These are phyloP conservation scores for Drosophila varians DNA, from an alignment of 1,140 invertebrate species.

Conservation along the genomic window DNA sequence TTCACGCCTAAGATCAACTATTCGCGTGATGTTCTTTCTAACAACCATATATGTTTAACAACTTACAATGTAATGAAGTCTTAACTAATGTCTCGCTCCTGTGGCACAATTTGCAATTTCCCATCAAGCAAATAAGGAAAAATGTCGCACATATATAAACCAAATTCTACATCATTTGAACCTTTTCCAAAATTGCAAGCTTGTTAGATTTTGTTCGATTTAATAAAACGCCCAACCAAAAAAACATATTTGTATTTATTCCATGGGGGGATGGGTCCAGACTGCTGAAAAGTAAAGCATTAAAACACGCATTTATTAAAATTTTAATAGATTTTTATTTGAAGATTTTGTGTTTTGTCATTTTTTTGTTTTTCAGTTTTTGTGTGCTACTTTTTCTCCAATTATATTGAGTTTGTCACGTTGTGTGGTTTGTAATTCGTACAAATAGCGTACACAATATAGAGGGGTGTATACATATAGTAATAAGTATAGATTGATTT, in stretches of 20 bases:
- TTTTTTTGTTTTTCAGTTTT: conserved; percentile 48
- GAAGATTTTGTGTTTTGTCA: conserved; percentile 46
- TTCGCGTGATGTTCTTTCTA: conserved; percentile 17
- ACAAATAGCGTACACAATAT: conserved; percentile 71
- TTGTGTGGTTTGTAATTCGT: conserved; percentile 57
- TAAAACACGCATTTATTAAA: conserved; percentile 16
- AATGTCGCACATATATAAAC: conserved; percentile 30
- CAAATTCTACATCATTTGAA: conserved; percentile 42
- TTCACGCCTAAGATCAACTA: conserved; percentile 11
- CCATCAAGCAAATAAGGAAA: conserved; percentile 15
- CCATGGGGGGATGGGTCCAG: not conserved
- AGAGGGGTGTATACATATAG: conserved; percentile 66
- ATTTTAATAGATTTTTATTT: conserved; percentile 68
- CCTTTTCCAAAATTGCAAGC: conserved; percentile 27
- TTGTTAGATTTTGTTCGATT: conserved; percentile 43
- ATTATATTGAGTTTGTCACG: conserved; percentile 75
- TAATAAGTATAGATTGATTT: conserved; percentile 58
- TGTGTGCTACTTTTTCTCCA: conserved; percentile 67
- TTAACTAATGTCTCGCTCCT: conserved; percentile 9
- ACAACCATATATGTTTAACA: conserved; percentile 26
- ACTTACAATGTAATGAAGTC: conserved; percentile 27
- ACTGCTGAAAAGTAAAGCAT: not conserved
- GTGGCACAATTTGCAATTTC: conserved; percentile 18
- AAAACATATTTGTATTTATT: not conserved
- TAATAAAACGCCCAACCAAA: conserved; percentile 42